Percentiles rank a stretch among this genome's conserved stretches.
Evolutionary conservation across 2,888 invertebrate genomes (phyloP).

Genomic region (Chirona hameri): DNA sequence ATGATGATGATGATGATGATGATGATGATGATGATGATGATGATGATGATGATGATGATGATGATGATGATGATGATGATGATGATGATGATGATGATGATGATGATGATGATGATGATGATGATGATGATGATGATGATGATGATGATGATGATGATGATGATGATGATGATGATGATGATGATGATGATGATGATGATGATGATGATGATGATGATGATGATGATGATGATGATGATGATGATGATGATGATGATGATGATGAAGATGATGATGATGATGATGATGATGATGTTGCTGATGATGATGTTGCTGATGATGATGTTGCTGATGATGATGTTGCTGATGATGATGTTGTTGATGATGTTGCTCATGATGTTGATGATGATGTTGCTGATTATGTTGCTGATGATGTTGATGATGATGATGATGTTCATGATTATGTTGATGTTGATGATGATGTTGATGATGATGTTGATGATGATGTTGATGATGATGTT

Average conservation of each 20-base stretch:
- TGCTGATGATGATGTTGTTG: no score
- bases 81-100: background rate
- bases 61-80: background rate
- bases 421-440: no score
- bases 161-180: slow-evolving; percentile 11
- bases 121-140: background rate
- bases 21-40: slow-evolving; percentile 22
- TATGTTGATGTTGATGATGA: no score
- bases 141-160: slow-evolving; percentile 10
- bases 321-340: no score
- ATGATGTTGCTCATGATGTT: no score
- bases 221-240: slow-evolving; percentile 9
- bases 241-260: slow-evolving; percentile 3
- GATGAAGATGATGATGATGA: background rate
- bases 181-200: slow-evolving; percentile 6
- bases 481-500: no score
- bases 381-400: no score
- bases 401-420: no score
- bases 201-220: no score
- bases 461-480: slow-evolving; percentile 7
- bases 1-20: slow-evolving; percentile 22
- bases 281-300: no score
- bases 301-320: no score
- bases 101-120: slow-evolving; percentile 22
- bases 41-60: slow-evolving; percentile 22